These are phyloP conservation scores for Sanderia malayensis DNA, from an alignment of 30 jellyfish, hydroid and myxozoan genomes.

Conservation along the genomic window DNA sequence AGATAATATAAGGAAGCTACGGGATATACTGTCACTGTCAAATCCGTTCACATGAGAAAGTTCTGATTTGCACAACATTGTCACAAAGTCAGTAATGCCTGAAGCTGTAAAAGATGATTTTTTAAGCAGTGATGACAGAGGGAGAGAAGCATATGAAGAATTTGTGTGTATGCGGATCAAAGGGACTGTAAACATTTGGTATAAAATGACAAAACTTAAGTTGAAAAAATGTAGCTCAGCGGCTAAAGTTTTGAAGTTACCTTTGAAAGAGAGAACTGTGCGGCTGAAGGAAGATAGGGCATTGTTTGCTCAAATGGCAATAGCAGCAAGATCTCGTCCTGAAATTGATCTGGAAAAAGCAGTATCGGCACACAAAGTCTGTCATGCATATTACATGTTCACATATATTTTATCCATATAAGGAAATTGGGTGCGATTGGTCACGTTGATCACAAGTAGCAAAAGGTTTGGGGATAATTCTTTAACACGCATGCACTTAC, in stretches of 20 bases:
- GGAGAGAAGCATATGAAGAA: slow-evolving; percentile 47
- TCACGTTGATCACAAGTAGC: no score
- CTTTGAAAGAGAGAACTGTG: slow-evolving; percentile 39
- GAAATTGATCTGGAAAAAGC: slow-evolving; percentile 25
- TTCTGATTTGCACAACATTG: slow-evolving; percentile 32
- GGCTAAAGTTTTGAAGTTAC: slow-evolving; percentile 25
- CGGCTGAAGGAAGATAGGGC: slow-evolving; percentile 40
- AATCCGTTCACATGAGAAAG: slow-evolving; percentile 40
- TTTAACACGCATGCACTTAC: no score
- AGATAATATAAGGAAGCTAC: slow-evolving; percentile 44
- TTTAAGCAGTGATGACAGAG: slow-evolving; percentile 45
- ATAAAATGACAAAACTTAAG: slow-evolving; percentile 40
- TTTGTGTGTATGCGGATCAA: slow-evolving; percentile 27
- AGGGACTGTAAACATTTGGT: slow-evolving; percentile 42
- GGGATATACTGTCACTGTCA: slow-evolving; percentile 43
- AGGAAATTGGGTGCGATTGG: no score
- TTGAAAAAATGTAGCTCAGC: slow-evolving; percentile 43
- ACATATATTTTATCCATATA: no score
- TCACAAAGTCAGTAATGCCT: slow-evolving; percentile 30
- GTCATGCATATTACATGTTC: no score
- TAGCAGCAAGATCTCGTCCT: slow-evolving; percentile 52
- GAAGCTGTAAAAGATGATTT: slow-evolving; percentile 38
- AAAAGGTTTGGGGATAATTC: no score
- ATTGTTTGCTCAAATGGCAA: slow-evolving; percentile 45
- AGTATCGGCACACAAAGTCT: slow-evolving; percentile 7